A percentile compares a stretch with the other conserved stretches of the same genome.
Conservation (phyloP, 2,888 invertebrate species). For the Cheilosia grossa region DNA sequence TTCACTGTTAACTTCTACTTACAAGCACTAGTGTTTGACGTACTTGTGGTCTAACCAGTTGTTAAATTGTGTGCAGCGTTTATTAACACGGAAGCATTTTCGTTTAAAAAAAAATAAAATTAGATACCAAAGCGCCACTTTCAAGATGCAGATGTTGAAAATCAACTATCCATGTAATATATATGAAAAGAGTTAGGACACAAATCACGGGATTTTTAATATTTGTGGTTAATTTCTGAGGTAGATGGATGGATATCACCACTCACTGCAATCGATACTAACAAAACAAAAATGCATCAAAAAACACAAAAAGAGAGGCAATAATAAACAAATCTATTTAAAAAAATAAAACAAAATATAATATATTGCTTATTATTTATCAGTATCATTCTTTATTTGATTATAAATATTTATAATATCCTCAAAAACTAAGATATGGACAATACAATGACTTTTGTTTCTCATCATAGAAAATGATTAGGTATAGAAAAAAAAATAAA, state of each 20-base stretch:
- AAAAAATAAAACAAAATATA: conserved; percentile 62
- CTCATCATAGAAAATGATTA: conserved; percentile 38
- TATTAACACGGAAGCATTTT: no score
- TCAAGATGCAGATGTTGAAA: no score
- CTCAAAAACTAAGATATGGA: conserved; percentile 73
- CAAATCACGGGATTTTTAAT: no score
- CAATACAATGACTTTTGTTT: conserved; percentile 53
- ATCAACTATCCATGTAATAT: no score
- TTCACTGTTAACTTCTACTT: no score
- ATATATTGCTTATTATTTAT: conserved; percentile 70
- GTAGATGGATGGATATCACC: background rate
- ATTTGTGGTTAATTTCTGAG: background rate
- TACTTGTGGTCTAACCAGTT: no score
- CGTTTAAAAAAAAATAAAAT: no score
- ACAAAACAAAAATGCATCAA: background rate
- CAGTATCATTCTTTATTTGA: conserved; percentile 73
- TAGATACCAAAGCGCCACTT: no score
- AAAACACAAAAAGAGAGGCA: background rate
- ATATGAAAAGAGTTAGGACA: no score
- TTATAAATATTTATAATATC: conserved; percentile 48
- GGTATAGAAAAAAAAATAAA: conserved; percentile 30
- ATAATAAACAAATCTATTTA: background rate
- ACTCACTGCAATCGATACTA: background rate
- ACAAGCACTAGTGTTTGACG: no score
- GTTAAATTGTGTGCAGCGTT: no score